Base-by-base conservation (phyloP, 2,888 invertebrate genomes). In the Vandiemenella viatica region DNA sequence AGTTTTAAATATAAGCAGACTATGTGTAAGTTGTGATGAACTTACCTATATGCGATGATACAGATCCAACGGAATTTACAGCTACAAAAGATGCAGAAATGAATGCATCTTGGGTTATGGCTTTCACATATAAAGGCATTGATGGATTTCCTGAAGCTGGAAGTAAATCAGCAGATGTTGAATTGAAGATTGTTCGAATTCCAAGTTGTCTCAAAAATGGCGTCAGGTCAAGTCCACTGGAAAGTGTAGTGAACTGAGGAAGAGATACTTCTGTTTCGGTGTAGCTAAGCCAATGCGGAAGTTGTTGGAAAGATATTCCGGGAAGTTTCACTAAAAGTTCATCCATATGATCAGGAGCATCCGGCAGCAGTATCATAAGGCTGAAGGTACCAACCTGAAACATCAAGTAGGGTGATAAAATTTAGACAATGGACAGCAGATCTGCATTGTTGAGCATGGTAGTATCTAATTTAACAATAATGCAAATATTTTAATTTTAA, bases 31-130 rank as follows among this genome's bases (percentile, higher is more conserved):
- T 8, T 13, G 6, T 26, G 26, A 13, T 26, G 13, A 26, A 26
- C 26, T 56, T 50, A 61, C 61, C 55, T 41, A 60, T 51, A 44
- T 57, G 54, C 4, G 59, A 55, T 7, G 55, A 53, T 1, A 59
- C 57, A 15, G 61, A 58, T 5, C 58, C 60, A 10, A 62, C 59
- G 2, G 62, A 60, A 50, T 62, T 62, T 32, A 63, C 55, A 6
- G 61, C 58, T n/a, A 58, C 58, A 46, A 62, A 63, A 15, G 61
- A 61, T 8, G 62, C 61, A 16, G 61, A 59, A 49, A 63, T 61
- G 53, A 59, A 63, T 8, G 60, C 60, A 46, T 60, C 60, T 48
- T 63, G 62, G 21, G 56, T 58, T 19, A 62, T 54, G 5, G 58
- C 55, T 53, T 57, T 55, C 26, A 60, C 52, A 22, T 54, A 54